These are phyloP conservation scores for Rhopilema esculentum DNA, from an alignment of 30 jellyfish, hydroid and myxozoan species.

Conservation along the genomic window DNA sequence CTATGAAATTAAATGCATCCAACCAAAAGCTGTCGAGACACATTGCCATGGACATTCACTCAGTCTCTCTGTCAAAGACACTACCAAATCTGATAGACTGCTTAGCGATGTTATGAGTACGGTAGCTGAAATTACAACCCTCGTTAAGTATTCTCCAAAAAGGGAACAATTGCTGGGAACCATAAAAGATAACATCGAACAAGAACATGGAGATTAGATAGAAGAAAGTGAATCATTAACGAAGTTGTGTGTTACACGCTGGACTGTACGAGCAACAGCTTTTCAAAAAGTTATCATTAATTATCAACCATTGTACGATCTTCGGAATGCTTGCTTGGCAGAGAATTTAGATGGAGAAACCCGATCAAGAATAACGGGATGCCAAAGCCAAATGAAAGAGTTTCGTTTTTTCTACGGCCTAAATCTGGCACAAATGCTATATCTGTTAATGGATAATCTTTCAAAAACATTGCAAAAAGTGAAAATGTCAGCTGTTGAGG, in stretches of 20 bases:
- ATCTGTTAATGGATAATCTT: no score
- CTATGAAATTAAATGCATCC: slow-evolving; percentile 43
- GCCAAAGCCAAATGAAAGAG: no score
- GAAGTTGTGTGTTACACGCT: neutral
- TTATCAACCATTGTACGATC: no score
- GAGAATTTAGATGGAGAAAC: no score
- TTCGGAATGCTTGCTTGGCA: no score
- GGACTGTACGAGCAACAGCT: no score
- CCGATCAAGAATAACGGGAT: no score
- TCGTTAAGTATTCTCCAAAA: slow-evolving; percentile 77
- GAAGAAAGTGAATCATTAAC: neutral
- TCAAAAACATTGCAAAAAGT: no score
- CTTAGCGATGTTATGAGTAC: slow-evolving; percentile 66
- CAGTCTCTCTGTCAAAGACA: slow-evolving; percentile 62
- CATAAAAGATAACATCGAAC: slow-evolving; percentile 39
- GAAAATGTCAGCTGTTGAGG: no score
- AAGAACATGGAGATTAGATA: neutral
- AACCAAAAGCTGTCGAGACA: slow-evolving; percentile 73
- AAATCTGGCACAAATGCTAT: no score
- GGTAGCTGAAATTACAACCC: slow-evolving; percentile 51
- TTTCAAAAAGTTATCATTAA: no score
- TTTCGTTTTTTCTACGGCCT: no score
- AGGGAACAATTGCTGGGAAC: slow-evolving; percentile 68
- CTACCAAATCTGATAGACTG: slow-evolving; percentile 31
- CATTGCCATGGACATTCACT: slow-evolving; percentile 81